A percentile compares a stretch with the other conserved stretches of the same genome.
Conservation (phyloP, 1,140 invertebrate species). For the Pseudomyrmex gracilis region DNA sequence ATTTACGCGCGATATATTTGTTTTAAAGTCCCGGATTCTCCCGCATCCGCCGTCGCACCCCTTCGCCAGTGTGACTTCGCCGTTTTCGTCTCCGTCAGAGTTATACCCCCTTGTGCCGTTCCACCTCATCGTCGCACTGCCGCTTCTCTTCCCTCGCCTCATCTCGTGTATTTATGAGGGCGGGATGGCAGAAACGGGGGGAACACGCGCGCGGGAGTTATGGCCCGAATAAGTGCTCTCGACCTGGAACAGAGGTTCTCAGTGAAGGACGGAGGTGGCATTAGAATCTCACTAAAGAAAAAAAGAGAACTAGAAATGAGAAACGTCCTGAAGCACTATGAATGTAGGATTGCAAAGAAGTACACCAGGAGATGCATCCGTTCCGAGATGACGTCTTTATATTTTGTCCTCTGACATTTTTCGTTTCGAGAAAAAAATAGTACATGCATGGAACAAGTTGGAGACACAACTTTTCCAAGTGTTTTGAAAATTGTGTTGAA, state of each 20-base stretch:
- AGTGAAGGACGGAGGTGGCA: conserved; percentile 29
- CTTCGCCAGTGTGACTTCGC: conserved; percentile 38
- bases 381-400: neutral
- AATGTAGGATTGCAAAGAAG: neutral
- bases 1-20: conserved; percentile 86
- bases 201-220: conserved; percentile 81
- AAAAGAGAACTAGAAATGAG: neutral
- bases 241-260: conserved; percentile 81
- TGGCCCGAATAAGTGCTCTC: conserved; percentile 84
- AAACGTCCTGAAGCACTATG: neutral
- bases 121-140: conserved; percentile 51
- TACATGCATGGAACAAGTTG: neutral
- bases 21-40: conserved; percentile 84
- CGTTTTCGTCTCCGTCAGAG: conserved; percentile 22
- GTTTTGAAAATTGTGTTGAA: no score
- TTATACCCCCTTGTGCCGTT: conserved; percentile 30
- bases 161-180: conserved; percentile 81
- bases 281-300: conserved; percentile 13
- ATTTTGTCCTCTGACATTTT: neutral
- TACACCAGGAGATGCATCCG: neutral
- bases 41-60: conserved; percentile 61
- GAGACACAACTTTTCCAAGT: no score
- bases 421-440: neutral
- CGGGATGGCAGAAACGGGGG: conserved; percentile 79
- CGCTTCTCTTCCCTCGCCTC: conserved; percentile 52